These are phyloP conservation scores for Ispidina picta DNA, from an alignment of 2,797 vertebrate species.

Conservation along the genomic window DNA sequence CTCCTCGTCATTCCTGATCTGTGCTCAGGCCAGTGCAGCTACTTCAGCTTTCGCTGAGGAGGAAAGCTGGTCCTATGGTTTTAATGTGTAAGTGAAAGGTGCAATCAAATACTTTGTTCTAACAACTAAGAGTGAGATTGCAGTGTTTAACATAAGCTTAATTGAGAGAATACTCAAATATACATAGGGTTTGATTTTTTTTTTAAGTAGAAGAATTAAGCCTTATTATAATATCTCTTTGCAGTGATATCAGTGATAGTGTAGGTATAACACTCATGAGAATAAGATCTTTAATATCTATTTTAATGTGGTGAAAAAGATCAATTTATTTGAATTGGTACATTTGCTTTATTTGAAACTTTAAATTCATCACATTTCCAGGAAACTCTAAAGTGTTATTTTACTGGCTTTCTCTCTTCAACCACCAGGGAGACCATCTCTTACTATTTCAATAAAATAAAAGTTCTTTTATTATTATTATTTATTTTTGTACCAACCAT, in stretches of 20 bases:
- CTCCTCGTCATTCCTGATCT: neutral
- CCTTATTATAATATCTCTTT: neutral
- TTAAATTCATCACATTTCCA: conserved; percentile 32
- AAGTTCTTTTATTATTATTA: conserved; percentile 12
- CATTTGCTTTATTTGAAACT: conserved; percentile 46
- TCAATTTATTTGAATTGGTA: conserved; percentile 30
- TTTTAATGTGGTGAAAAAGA: neutral
- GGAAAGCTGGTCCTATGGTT: neutral
- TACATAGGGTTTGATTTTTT: neutral
- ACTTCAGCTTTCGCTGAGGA: neutral
- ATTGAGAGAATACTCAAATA: neutral
- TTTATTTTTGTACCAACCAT: conserved; percentile 15
- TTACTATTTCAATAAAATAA: neutral
- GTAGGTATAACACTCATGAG: conserved; percentile 3
- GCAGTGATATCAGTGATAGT: neutral
- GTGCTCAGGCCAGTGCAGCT: rapidly evolving
- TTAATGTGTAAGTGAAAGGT: neutral
- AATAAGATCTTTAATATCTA: conserved; percentile 27
- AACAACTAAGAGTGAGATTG: neutral
- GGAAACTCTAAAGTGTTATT: neutral
- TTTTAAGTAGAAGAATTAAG: neutral
- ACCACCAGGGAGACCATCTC: neutral
- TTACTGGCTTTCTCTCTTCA: conserved; percentile 23
- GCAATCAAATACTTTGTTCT: neutral
- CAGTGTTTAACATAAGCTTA: neutral